Evolutionary conservation across 2,113 vertebrate species (phyloP).

Genomic region (Entelurus aequoreus): DNA sequence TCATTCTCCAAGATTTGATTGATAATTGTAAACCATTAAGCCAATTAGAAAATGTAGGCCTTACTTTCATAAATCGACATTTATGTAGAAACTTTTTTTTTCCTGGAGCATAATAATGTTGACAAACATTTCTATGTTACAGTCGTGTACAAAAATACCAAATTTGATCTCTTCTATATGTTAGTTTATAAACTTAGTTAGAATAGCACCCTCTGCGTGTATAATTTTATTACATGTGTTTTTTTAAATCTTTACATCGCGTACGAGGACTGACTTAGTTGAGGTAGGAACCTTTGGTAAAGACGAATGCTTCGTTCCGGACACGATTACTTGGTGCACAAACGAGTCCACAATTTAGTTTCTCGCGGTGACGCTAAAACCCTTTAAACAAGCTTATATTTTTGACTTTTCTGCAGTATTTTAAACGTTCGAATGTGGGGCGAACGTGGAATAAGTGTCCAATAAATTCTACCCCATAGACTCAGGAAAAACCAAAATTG

Average conservation of each 20-base stretch:
- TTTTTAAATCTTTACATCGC: too few species aligned
- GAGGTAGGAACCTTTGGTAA: neutral
- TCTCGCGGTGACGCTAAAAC: neutral
- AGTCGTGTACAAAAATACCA: too few species aligned
- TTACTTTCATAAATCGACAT: too few species aligned
- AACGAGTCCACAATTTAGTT: neutral
- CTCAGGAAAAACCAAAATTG: neutral
- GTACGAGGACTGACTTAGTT: neutral
- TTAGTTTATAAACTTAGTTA: too few species aligned
- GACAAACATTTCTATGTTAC: too few species aligned
- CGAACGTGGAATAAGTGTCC: neutral
- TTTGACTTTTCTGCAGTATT: neutral
- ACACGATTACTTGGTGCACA: constrained; percentile 22
- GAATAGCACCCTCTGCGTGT: neutral
- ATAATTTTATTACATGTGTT: too few species aligned
- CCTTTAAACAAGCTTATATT: neutral
- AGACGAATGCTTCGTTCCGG: constrained; percentile 12
- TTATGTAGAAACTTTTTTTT: too few species aligned
- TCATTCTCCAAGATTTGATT: too few species aligned
- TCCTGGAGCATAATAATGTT: too few species aligned
- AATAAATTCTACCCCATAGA: neutral
- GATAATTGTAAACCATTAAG: too few species aligned
- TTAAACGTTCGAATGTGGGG: neutral
- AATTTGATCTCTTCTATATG: too few species aligned
- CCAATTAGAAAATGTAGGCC: too few species aligned